Evolutionary conservation across 1,140 invertebrate species (phyloP), one percentile per base, ranked within the genome.

Genomic region (Condylostylus longicornis): DNA sequence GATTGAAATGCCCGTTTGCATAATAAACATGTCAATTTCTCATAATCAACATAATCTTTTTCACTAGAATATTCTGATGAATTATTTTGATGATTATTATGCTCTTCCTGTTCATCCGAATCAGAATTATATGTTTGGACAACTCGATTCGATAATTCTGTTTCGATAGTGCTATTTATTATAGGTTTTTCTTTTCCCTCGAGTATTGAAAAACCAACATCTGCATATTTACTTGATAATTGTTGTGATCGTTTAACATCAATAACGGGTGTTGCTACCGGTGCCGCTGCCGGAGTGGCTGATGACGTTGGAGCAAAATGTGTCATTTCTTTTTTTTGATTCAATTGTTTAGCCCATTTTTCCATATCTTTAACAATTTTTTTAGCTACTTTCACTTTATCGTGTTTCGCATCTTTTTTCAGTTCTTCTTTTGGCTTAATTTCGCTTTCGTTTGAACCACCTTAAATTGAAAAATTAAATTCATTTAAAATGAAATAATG

Each of bases 301-400:
- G 51, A 25, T 38, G 15, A 15, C 15, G 45, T 51, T n/a, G 47
- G 54, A 7, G 55, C 51, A 8, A 58, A 51, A 1, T 42, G 40
- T 5, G 48, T 53, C 28, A 54, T 80, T 49, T 96, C 89, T 63
- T 97, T 97, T 64, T 93, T 90, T 53, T 96, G 90, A 63, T 98
- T 97, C 35, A 96, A 65, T 5, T 86, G 90, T 54, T 96, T 91
- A 0, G 94, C 94, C 95, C 95, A 98, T 50, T 58, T 77, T 49
- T 88, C 84, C 87, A 91, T 91, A 51, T 91, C 82, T 65, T 96
- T 96, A 0, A 90, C 91, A 49, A 98, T 96, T 63, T 95, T 94
- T 54, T 96, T 95, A 1, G 94, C 94, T 12, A 94, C 88, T 66
- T 95, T 96, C 0, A 90, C 86, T 67, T 97, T 91, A 46, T 91